Conservation (phyloP, 2,797 vertebrate genomes). For the Tenualosa ilisha region DNA sequence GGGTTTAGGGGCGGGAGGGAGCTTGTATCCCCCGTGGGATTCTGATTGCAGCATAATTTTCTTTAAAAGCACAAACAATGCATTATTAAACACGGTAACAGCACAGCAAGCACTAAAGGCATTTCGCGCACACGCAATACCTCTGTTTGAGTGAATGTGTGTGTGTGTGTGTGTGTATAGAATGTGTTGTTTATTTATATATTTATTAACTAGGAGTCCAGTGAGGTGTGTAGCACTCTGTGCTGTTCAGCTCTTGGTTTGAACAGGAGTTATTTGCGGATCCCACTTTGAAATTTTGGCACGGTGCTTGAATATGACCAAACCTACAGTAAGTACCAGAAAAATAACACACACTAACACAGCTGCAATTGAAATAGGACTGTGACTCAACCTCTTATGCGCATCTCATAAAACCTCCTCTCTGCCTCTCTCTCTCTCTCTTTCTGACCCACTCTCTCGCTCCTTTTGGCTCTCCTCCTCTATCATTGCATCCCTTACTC, state of each 20-base stretch:
- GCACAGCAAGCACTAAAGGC: slow-evolving; percentile 48
- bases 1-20: neutral
- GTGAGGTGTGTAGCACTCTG: neutral
- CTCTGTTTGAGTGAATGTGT: neutral
- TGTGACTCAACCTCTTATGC: slow-evolving; percentile 7
- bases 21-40: slow-evolving; percentile 39
- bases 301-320: neutral
- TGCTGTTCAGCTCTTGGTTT: neutral
- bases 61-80: slow-evolving; percentile 62
- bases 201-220: slow-evolving; percentile 6
- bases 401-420: neutral
- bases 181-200: slow-evolving; percentile 18
- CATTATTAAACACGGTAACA: slow-evolving; percentile 62
- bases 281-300: slow-evolving; percentile 13
- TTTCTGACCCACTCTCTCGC: neutral
- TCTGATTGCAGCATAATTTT: slow-evolving; percentile 53
- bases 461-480: neutral
- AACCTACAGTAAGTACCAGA: neutral
- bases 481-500: neutral
- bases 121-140: slow-evolving; percentile 38
- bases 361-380: slow-evolving; percentile 17
- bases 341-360: slow-evolving; percentile 6
- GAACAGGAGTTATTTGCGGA: neutral
- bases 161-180: slow-evolving; percentile 33
- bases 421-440: neutral